Conservation (phyloP, 2,797 vertebrate species). For the Coendou prehensilis region DNA sequence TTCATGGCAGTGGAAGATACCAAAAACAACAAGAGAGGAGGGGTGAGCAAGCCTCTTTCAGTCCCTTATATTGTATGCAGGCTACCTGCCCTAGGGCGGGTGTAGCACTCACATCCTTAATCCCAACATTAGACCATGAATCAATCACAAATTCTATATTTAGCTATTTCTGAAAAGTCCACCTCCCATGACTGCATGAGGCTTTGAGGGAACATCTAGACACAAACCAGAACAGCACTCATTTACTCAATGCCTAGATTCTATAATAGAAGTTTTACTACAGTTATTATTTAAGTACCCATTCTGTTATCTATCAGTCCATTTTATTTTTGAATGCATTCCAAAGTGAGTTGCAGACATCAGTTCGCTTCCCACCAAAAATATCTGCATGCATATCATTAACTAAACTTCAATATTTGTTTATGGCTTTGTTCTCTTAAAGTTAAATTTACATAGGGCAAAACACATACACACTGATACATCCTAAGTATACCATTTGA, state of each 20-base stretch:
- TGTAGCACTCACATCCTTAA: too few species aligned
- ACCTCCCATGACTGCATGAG: too few species aligned
- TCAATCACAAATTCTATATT: too few species aligned
- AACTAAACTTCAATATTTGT: slow-evolving; percentile 30
- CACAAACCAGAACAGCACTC: neutral
- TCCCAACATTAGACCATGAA: neutral
- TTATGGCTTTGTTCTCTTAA: neutral
- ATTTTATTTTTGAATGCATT: slow-evolving; percentile 16
- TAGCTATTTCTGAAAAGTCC: too few species aligned
- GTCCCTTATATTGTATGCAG: too few species aligned
- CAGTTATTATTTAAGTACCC: neutral
- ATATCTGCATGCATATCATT: slow-evolving; percentile 4
- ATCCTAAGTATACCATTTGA: slow-evolving; percentile 25
- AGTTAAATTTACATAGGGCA: slow-evolving; percentile 44
- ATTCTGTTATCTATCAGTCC: neutral
- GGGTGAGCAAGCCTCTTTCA: too few species aligned
- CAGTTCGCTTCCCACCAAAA: neutral
- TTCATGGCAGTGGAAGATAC: too few species aligned
- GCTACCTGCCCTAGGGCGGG: too few species aligned
- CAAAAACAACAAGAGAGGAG: too few species aligned
- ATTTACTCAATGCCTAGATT: neutral
- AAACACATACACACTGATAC: neutral
- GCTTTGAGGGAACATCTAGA: neutral
- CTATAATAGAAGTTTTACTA: neutral
- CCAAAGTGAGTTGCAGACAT: neutral